These are phyloP conservation scores for Pterobdella sp. DNA, from an alignment of 2,888 invertebrate species.

Conservation along the genomic window DNA sequence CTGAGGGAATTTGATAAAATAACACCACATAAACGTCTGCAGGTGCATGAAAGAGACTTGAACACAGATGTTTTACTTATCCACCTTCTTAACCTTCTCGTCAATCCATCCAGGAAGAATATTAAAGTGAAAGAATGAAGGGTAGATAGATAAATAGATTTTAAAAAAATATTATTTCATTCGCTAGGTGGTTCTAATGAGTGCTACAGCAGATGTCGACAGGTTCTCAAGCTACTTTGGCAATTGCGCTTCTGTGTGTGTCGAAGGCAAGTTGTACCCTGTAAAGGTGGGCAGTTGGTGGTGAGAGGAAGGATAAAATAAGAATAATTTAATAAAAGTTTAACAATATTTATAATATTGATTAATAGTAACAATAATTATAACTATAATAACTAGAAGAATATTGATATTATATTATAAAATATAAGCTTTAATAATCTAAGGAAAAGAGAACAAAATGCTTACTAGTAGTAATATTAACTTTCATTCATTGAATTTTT, in stretches of 20 bases:
- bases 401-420: too few species aligned
- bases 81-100: constrained; percentile 22
- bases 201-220: constrained; percentile 47
- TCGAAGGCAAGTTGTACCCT: constrained; percentile 46
- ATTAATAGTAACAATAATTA: too few species aligned
- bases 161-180: neutral
- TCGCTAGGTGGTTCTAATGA: constrained; percentile 46
- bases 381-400: too few species aligned
- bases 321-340: too few species aligned
- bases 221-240: constrained; percentile 47
- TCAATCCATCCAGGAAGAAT: neutral
- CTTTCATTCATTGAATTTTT: too few species aligned
- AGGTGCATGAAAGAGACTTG: constrained; percentile 27
- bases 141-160: neutral
- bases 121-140: neutral
- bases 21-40: too few species aligned
- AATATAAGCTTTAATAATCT: too few species aligned
- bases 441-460: too few species aligned
- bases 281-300: constrained; percentile 33
- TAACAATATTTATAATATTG: too few species aligned
- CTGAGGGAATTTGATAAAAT: too few species aligned
- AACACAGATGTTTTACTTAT: constrained; percentile 28
- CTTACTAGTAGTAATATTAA: too few species aligned
- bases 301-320: too few species aligned
- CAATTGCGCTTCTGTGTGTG: constrained; percentile 45